These are phyloP conservation scores for Chymomyza fuscimana DNA, from an alignment of 2,888 invertebrate genomes.

Conservation along the genomic window DNA sequence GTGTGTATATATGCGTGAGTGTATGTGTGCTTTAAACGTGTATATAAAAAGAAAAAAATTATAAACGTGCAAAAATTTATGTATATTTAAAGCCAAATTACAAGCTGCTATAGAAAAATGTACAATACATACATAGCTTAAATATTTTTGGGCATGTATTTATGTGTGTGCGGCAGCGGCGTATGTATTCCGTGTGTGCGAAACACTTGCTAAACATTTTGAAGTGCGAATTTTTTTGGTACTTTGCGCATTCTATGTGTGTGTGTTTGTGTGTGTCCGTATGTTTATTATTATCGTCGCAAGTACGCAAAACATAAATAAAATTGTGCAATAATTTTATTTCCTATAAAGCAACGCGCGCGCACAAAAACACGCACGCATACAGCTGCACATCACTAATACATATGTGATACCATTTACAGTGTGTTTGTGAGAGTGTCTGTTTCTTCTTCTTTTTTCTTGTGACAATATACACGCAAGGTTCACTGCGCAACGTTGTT, in stretches of 20 bases:
- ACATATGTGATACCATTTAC: slow-evolving; percentile 16
- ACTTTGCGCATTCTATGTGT: not conserved
- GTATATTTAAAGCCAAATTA: slow-evolving; percentile 64
- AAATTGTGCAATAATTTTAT: slow-evolving; percentile 67
- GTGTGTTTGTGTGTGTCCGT: not conserved
- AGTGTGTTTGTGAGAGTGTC: slow-evolving; percentile 29
- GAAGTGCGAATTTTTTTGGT: not conserved
- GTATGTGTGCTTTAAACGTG: slow-evolving; percentile 62
- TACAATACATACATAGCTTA: not conserved
- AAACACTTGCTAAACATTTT: slow-evolving; percentile 31
- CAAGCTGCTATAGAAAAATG: slow-evolving; percentile 7
- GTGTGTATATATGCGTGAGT: slow-evolving; percentile 41
- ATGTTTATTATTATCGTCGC: slow-evolving; percentile 5
- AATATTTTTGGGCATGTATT: slow-evolving; percentile 27
- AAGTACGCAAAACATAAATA: slow-evolving; percentile 52
- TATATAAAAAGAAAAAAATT: slow-evolving; percentile 57
- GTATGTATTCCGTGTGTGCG: slow-evolving; percentile 23
- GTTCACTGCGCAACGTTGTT: slow-evolving; percentile 69
- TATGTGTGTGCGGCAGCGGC: slow-evolving; percentile 27
- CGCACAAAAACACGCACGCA: slow-evolving; percentile 13
- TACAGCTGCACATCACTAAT: slow-evolving; percentile 32
- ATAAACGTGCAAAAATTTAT: slow-evolving; percentile 67
- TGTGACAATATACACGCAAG: slow-evolving; percentile 58
- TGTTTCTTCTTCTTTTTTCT: slow-evolving; percentile 29
- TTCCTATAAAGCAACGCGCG: slow-evolving; percentile 13